Evolutionary conservation across 2,113 vertebrate genomes (phyloP).

Genomic region (Zosterops japonicus): DNA sequence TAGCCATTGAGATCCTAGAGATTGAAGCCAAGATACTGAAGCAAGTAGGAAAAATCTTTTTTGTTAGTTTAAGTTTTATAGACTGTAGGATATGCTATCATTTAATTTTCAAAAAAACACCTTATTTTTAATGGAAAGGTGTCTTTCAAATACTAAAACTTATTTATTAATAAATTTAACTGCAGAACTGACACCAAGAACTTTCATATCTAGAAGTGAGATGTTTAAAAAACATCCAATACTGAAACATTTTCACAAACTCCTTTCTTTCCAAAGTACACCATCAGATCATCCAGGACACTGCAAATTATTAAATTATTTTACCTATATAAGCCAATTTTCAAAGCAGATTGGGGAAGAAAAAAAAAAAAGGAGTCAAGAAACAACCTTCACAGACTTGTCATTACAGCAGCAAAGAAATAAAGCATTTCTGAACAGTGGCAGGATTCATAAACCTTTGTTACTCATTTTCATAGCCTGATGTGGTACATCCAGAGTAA

Average conservation of each 20-base stretch:
- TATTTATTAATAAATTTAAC: not conserved
- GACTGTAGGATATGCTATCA: not conserved
- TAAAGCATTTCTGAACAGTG: not conserved
- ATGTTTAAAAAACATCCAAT: not conserved
- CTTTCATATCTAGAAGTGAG: not conserved
- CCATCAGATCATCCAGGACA: not conserved
- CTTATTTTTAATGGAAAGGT: not conserved
- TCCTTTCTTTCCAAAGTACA: not conserved
- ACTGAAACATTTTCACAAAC: not conserved
- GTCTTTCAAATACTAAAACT: not conserved
- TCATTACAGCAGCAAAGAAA: not conserved
- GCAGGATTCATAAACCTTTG: not conserved
- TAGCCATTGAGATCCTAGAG: not conserved
- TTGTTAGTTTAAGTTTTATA: not conserved
- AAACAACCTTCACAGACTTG: not conserved
- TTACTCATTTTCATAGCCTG: not conserved
- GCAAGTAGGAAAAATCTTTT: not conserved
- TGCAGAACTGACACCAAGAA: not conserved
- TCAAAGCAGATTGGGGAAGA: not conserved
- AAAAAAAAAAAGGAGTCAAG: not conserved
- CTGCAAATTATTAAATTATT: not conserved
- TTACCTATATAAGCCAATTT: not conserved
- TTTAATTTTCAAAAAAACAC: not conserved
- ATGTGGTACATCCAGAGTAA: not conserved
- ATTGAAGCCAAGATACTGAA: not conserved